Evolutionary conservation across 2,797 vertebrate genomes (phyloP).

Genomic region (Ibycter americanus): DNA sequence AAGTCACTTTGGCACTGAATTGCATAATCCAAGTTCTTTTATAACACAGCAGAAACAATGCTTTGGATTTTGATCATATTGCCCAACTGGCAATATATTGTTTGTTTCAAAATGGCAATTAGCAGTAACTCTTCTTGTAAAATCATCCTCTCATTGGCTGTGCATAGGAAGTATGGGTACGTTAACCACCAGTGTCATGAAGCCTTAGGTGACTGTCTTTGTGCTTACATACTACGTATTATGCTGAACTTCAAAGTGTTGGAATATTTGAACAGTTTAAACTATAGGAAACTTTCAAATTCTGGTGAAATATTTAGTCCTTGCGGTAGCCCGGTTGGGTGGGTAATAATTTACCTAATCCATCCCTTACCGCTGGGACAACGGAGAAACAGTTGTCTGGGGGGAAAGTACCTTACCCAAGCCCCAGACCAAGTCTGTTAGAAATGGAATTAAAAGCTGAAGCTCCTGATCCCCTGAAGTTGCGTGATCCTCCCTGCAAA

Average conservation of each 20-base stretch:
- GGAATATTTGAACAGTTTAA: not conserved
- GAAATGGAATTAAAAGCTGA: not conserved
- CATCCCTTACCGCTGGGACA: not conserved
- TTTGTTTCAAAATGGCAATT: not conserved
- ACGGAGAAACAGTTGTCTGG: not conserved
- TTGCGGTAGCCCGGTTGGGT: not conserved
- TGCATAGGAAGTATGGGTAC: not conserved
- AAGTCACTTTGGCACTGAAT: not conserved
- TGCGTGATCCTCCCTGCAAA: not conserved
- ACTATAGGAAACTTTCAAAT: not conserved
- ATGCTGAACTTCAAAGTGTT: not conserved
- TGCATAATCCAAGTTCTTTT: constrained; percentile 30
- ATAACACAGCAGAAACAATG: constrained; percentile 30
- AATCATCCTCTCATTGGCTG: not conserved
- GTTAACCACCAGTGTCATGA: not conserved
- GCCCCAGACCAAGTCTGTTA: not conserved
- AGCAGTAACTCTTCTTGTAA: not conserved
- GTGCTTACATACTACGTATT: not conserved
- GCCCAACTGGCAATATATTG: not conserved
- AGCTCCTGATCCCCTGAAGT: not conserved
- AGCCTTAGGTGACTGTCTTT: not conserved
- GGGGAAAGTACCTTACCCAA: not conserved
- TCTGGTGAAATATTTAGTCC: not conserved
- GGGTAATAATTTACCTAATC: not conserved
- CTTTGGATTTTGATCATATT: constrained; percentile 25